Conservation (phyloP, 2,888 invertebrate species). For the Hymenopus coronatus region DNA sequence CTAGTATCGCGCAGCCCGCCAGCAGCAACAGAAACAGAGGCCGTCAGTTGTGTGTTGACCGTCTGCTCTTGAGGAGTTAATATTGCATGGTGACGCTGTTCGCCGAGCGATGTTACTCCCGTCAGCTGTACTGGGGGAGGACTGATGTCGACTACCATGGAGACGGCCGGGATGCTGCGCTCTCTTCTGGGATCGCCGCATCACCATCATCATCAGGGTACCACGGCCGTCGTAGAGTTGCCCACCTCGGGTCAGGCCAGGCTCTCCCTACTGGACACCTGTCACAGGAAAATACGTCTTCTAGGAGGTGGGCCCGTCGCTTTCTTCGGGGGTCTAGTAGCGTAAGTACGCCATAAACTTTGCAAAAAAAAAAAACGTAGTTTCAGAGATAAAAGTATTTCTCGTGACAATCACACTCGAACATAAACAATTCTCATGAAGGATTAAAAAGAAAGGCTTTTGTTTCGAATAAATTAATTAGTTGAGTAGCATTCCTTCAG, state of each 20-base stretch:
- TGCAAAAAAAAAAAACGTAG: no score
- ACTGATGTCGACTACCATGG: constrained; percentile 42
- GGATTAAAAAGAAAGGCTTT: no score
- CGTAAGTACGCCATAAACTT: constrained; percentile 56
- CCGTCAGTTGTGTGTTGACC: neutral
- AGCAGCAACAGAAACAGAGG: neutral
- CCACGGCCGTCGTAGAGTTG: constrained; percentile 42
- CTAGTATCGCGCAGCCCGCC: neutral
- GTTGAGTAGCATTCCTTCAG: no score
- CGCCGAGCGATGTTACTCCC: neutral
- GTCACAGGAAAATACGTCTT: constrained; percentile 69
- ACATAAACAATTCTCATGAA: no score
- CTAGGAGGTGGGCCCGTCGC: constrained; percentile 66
- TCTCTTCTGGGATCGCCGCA: constrained; percentile 47
- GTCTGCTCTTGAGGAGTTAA: neutral
- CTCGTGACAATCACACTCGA: no score
- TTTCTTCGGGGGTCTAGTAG: constrained; percentile 66
- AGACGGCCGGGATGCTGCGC: constrained; percentile 49
- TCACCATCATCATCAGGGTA: constrained; percentile 20
- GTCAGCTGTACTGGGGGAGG: neutral
- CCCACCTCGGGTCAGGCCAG: constrained; percentile 47
- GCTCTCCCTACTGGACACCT: constrained; percentile 67
- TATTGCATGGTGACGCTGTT: neutral
- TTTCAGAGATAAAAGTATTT: no score
- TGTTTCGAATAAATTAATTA: no score